Evolutionary conservation across 2,113 vertebrate species (phyloP), one percentile per base, ranked within the genome.

Genomic region (Thunnus thynnus): DNA sequence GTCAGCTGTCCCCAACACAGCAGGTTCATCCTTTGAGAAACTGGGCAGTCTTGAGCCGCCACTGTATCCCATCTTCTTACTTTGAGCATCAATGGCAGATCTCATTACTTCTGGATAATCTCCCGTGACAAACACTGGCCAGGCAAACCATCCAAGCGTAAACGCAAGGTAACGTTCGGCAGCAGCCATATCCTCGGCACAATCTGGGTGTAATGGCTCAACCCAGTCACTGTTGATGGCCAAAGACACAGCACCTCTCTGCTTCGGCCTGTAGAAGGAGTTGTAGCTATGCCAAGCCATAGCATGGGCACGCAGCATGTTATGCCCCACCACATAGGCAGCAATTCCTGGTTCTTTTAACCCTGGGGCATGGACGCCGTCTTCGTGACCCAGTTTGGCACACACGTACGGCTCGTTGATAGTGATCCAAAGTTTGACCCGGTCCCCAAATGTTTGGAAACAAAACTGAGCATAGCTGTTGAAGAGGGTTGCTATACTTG

Each of bases 401-500:
- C 92, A 84, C 6, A 94, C 2, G 12, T 95, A 91, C 0, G 95
- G 94, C 66, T 96, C 95, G 50, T 97, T 97, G 76, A 97, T 83
- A 5, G 96, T 96, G 81, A 97, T 87, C 97, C 97, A 97, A 2
- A 95, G 88, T 86, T 95, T 96, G 55, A 96, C 91, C 4, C 92
- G 72, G 83, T 96, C 94, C 14, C 95, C 96, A 76, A 96, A 97
- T 0, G 86, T 95, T 69, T 87, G 84, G 92, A 97, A 97, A 72
- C 95, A 97, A 90, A 96, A 96, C 54, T 57, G 87, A 44, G 95
- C 95, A 9, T 96, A 95, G 65, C 68, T 89, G 68, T 97, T 81
- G 57, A 97, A 97, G 18, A 65, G 13, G 17, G 91, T 67, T 9
- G 80, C 86, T 7, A 94, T 94, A 2, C 75, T 76, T 7, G 91